Evolutionary conservation across 2,888 invertebrate species (phyloP).

Genomic region (Hydropsyche betteni): DNA sequence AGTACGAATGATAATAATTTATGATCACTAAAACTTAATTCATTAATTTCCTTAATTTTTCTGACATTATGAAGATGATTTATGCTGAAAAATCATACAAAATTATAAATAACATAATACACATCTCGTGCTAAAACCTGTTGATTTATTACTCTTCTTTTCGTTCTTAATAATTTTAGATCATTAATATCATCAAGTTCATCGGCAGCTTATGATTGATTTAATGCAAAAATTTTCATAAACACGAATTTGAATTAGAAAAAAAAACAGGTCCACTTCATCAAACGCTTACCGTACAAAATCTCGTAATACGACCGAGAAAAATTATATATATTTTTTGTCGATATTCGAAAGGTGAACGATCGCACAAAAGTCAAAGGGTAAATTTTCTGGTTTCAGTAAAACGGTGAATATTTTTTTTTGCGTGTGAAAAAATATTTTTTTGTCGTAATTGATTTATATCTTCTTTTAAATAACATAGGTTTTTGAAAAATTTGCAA

Average conservation of each 20-base stretch:
- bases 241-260: neutral
- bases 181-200: neutral
- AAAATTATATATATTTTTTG: conserved; percentile 23
- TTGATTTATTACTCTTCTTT: too few species aligned
- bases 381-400: conserved; percentile 30
- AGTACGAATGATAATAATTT: too few species aligned
- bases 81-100: too few species aligned
- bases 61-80: too few species aligned
- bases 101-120: too few species aligned
- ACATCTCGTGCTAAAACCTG: too few species aligned
- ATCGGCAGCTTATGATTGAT: neutral
- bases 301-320: conserved; percentile 8
- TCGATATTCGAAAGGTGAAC: conserved; percentile 3
- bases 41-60: too few species aligned
- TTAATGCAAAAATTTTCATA: conserved; percentile 5
- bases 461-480: too few species aligned
- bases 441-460: too few species aligned
- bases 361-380: conserved; percentile 26
- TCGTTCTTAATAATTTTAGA: neutral
- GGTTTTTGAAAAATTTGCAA: too few species aligned
- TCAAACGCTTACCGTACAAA: conserved; percentile 24
- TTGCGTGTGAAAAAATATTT: neutral
- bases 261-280: conserved; percentile 29
- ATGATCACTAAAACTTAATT: too few species aligned
- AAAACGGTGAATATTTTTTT: conserved; percentile 22